Conservation (phyloP, 2,113 vertebrate species). For the Aegithalos caudatus region DNA sequence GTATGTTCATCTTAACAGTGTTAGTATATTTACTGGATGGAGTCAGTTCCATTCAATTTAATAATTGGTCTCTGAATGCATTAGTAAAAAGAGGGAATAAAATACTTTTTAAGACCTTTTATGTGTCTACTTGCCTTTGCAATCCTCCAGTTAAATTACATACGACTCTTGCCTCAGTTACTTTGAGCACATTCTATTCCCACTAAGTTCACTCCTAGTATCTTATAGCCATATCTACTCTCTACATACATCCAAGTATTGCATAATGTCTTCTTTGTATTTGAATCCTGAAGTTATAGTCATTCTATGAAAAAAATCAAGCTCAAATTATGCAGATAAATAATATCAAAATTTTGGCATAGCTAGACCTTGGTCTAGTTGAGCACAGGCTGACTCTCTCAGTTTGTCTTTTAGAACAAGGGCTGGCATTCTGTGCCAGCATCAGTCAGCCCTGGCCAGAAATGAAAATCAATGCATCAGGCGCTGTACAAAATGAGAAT, state of each 20-base stretch:
- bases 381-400: background rate
- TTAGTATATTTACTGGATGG: background rate
- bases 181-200: background rate
- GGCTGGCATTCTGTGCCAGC: background rate
- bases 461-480: background rate
- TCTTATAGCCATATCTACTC: background rate
- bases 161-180: background rate
- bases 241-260: background rate
- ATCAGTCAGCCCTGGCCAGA: background rate
- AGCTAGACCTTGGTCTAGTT: background rate
- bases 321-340: background rate
- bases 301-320: background rate
- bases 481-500: background rate
- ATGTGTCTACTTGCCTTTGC: background rate
- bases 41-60: background rate
- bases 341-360: background rate
- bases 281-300: background rate
- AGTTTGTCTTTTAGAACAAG: background rate
- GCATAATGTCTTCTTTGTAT: background rate
- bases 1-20: background rate
- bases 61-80: background rate
- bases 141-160: background rate
- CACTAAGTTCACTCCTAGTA: background rate
- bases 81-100: background rate
- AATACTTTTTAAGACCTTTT: background rate